phyloP scores from a whole-genome alignment of 2,797 vertebrate genomes.

The Tangara arthus region DNA sequence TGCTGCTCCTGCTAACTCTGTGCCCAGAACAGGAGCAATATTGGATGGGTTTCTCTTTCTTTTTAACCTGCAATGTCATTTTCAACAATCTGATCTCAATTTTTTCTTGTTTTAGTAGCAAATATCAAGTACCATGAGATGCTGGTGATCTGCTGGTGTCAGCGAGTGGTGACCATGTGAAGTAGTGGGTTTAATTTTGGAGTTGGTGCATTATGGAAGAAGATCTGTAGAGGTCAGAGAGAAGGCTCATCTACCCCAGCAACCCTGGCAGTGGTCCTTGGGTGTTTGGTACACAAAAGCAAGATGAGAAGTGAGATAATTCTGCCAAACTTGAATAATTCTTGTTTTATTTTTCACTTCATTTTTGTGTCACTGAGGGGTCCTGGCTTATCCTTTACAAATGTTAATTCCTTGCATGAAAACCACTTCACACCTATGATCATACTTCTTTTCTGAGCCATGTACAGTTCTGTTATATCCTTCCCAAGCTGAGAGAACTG shows the following conservation, averaged over 20 bases:
- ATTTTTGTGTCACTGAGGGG: not conserved
- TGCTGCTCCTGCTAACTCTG: not conserved
- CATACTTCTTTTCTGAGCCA: not conserved
- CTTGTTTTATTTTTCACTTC: not conserved
- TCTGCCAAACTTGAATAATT: not conserved
- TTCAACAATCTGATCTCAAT: not conserved
- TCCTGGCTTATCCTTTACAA: not conserved
- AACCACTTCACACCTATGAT: not conserved
- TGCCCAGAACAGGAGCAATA: not conserved
- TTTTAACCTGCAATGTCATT: not conserved
- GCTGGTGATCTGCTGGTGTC: not conserved
- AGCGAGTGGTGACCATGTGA: not conserved
- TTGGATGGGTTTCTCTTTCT: not conserved
- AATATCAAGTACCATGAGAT: not conserved
- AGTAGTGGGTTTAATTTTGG: not conserved
- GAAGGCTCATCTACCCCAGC: not conserved
- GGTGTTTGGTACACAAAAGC: not conserved
- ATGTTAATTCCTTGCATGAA: not conserved
- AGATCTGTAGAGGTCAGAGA: not conserved
- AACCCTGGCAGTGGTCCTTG: not conserved
- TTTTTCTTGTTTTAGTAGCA: not conserved
- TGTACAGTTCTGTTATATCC: not conserved
- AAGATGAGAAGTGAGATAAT: not conserved
- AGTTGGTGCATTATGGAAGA: not conserved
- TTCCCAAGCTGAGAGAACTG: not conserved